Base-by-base conservation (phyloP, 2,797 vertebrate genomes). In the Steatocranus sp. region DNA sequence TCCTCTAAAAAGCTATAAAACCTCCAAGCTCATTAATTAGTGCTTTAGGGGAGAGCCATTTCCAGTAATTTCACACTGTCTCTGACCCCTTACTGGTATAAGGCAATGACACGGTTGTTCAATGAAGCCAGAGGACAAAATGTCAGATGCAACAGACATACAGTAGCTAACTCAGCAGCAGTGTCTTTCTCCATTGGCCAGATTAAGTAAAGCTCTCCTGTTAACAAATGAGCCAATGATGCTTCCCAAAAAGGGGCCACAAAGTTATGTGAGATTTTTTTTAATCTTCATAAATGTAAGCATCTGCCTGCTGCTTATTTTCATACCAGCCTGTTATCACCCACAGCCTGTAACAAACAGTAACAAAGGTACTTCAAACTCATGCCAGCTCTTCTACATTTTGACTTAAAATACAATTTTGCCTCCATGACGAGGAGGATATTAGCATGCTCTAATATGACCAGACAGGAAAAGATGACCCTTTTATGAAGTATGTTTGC, bases 21-120 rank as follows among this genome's bases (percentile, higher is more conserved):
- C 86, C 81, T 88, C 82, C 74, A 43, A 85, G 89, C 86, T 92
- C 85, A 88, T 92, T 95, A 96, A 96, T 96, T 95, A 95, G 83
- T 84, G 89, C 90, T 94, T 91, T 77, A 86, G 86, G 88, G 91
- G 51, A 88, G 88, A 91, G 91, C 76, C 89, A 86, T 95, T 95
- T 96, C 93, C 95, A 95, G 93, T 92, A 93, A 94, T 92, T 93
- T 93, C 91, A 89, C 93, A 90, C 93, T 92, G 85, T 89, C 92
- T 83, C 2, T 91, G 91, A 92, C 93, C 93, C 91, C 91, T 94
- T 91, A 93, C 94, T 93, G 92, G 92, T 93, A 95, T 84, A 86
- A 86, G 88, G 90, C 90, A 91, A 91, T 90, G 89, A 91, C 91
- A 91, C 79, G 82, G 84, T 93, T 85, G 86, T 90, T 93, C 89